These are phyloP conservation scores for Porites evermanni DNA, from an alignment of 92 coral and sea anemone genomes.

Conservation along the genomic window DNA sequence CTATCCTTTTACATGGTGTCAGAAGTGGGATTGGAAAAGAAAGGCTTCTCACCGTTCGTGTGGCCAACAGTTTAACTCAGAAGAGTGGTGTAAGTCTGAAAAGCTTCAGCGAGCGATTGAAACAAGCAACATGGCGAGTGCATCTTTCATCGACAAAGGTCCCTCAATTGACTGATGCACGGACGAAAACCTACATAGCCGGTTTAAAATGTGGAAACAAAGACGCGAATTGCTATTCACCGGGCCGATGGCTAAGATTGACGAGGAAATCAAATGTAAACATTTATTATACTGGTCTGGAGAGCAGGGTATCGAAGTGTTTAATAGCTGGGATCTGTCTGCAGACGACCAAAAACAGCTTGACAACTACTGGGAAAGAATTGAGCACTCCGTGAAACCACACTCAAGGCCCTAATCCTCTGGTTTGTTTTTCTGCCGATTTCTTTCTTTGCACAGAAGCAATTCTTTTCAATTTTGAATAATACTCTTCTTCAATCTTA, in stretches of 20 bases:
- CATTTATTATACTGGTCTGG: conserved; percentile 47
- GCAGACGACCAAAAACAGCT: conserved; percentile 24
- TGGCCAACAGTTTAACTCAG: no score
- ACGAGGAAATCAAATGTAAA: conserved; percentile 31
- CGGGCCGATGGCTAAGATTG: conserved; percentile 47
- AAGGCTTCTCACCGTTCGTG: no score
- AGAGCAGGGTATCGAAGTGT: conserved; percentile 38
- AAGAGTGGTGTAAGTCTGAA: conserved; percentile 2
- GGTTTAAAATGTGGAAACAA: conserved; percentile 51
- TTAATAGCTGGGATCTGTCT: conserved; percentile 42
- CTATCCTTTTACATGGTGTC: no score
- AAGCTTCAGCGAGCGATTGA: conserved; percentile 10
- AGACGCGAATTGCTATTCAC: conserved; percentile 42
- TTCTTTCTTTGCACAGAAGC: no score
- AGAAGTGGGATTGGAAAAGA: neutral
- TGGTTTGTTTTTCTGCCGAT: no score
- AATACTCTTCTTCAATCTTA: no score
- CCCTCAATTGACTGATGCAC: conserved; percentile 43
- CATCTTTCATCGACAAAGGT: conserved; percentile 27
- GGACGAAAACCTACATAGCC: conserved; percentile 32
- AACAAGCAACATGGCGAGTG: conserved; percentile 34
- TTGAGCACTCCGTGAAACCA: conserved; percentile 2
- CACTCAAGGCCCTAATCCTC: no score
- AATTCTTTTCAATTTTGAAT: no score
- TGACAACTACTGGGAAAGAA: conserved; percentile 43